phyloP scores from a whole-genome alignment of 1,140 invertebrate genomes.

The Aphaenogaster rudis region DNA sequence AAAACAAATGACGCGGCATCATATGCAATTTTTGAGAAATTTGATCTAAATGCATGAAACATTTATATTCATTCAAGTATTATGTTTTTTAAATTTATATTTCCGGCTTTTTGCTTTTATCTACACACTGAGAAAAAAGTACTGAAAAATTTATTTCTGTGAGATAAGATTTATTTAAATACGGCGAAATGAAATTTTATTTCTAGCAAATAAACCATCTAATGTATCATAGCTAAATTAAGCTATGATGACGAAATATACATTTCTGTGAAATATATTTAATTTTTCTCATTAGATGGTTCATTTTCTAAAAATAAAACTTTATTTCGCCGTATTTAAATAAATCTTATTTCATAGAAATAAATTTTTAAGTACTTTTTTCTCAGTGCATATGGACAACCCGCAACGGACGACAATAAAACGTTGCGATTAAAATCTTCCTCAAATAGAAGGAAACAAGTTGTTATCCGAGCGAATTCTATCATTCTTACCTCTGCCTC shows the following conservation, averaged over 20 bases:
- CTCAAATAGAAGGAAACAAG: background rate
- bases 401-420: background rate
- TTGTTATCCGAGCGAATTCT: conserved; percentile 39
- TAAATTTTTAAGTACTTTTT: too few species aligned
- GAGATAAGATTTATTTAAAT: too few species aligned
- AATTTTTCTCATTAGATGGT: too few species aligned
- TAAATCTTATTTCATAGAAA: too few species aligned
- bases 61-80: conserved; percentile 4
- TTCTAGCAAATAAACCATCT: too few species aligned
- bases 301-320: too few species aligned
- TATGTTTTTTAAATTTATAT: background rate
- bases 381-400: background rate
- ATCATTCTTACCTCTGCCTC: conserved; percentile 5
- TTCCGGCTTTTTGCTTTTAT: background rate
- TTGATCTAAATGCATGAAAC: background rate
- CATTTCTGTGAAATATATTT: too few species aligned
- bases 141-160: too few species aligned
- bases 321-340: too few species aligned
- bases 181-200: too few species aligned
- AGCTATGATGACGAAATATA: too few species aligned
- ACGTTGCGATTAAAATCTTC: conserved; percentile 35
- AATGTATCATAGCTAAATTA: too few species aligned
- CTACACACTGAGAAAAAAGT: background rate
- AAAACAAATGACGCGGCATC: conserved; percentile 18
- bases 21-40: background rate